A percentile compares a stretch with the other conserved stretches of the same genome.
These are phyloP conservation scores for Caenorhabditis sulstoni DNA, from an alignment of 2,888 invertebrate genomes.

Conservation along the genomic window DNA sequence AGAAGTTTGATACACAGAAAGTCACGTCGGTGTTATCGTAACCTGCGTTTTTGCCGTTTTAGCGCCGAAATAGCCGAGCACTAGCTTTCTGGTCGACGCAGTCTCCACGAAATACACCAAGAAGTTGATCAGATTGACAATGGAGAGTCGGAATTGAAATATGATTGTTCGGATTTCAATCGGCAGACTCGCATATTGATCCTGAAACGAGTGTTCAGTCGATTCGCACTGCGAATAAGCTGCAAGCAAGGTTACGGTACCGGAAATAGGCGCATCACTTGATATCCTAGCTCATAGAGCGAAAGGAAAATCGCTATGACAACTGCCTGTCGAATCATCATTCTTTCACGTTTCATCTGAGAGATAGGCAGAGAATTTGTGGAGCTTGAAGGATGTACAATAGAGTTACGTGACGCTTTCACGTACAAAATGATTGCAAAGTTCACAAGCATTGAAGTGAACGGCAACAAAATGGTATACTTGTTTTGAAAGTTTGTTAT, in stretches of 20 bases:
- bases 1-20: no score
- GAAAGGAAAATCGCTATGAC: not conserved
- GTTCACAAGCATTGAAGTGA: conserved; percentile 3
- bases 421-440: conserved; percentile 1
- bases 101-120: conserved; percentile 22
- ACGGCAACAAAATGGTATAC: conserved; percentile 12
- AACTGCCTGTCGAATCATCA: not conserved
- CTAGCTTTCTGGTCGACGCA: not conserved
- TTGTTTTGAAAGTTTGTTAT: conserved; percentile 23
- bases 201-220: not conserved
- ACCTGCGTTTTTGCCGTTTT: no score
- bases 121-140: conserved; percentile 2
- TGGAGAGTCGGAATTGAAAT: not conserved
- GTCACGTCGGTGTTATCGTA: no score
- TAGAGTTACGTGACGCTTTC: not conserved
- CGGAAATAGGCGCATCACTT: conserved; percentile 4
- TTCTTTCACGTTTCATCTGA: not conserved
- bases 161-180: not conserved
- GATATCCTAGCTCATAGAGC: conserved; percentile 13
- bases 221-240: no score
- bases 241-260: not conserved
- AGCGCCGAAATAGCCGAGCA: no score
- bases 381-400: no score
- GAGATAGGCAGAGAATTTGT: not conserved
- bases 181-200: not conserved